Percentiles rank a stretch among this genome's conserved stretches.
Evolutionary conservation across 2,113 vertebrate genomes (phyloP).

Genomic region (Todiramphus chloris): DNA sequence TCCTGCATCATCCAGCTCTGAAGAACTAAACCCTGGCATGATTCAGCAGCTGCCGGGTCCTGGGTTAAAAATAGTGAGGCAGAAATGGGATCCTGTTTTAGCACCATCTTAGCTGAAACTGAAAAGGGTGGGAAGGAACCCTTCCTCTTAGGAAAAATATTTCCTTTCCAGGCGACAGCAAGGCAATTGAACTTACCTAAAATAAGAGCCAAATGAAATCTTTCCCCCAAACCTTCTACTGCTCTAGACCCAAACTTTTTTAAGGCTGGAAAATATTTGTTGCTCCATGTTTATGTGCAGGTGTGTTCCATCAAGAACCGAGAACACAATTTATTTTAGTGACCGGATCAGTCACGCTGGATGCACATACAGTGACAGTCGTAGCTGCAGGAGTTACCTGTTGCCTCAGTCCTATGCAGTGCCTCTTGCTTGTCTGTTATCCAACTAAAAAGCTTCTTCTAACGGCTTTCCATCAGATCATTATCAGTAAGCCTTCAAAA

Average conservation of each 20-base stretch:
- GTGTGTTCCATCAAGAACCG: neutral
- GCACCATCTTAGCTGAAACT: neutral
- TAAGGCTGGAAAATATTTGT: neutral
- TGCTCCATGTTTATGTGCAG: neutral
- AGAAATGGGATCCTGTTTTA: neutral
- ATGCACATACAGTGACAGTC: neutral
- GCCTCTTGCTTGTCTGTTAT: neutral
- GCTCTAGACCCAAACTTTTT: neutral
- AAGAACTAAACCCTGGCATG: neutral
- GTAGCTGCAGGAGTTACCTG: neutral
- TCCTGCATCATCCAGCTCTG: neutral
- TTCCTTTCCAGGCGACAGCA: neutral
- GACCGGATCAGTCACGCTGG: neutral
- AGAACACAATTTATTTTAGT: neutral
- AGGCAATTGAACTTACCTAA: neutral
- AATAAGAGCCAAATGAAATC: neutral
- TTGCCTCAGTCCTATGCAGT: neutral
- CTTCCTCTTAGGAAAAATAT: neutral
- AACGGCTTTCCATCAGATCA: neutral
- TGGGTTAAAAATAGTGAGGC: constrained; percentile 23
- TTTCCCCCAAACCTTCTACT: neutral
- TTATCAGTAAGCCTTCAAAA: neutral
- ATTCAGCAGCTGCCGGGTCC: neutral
- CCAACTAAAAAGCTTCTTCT: neutral
- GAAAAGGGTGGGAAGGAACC: neutral